Base-by-base conservation (phyloP, 2,113 vertebrate genomes). In the Capreolus pygargus region DNA sequence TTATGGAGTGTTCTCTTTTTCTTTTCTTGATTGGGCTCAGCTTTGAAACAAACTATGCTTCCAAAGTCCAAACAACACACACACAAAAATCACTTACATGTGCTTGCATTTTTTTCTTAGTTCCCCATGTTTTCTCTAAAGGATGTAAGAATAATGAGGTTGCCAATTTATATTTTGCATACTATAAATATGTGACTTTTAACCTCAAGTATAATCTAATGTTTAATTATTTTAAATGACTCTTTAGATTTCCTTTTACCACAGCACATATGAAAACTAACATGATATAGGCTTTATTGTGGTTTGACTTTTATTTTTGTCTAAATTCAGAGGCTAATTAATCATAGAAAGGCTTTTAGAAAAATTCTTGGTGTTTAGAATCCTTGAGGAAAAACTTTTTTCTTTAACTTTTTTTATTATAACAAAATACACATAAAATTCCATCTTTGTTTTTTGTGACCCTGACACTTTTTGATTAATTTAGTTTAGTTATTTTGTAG, bases 11-110 rank as follows among this genome's bases (percentile, higher is more conserved):
- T 67, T 89, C 88, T 94, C 19, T 8, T 57, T 84, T 78, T 61
- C 67, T 78, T 76, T 60, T 10, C 70, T 93, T 94, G 57, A 97
- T 61, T 87, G 33, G 50, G 25, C 14, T 95, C 85, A 97, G 57
- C 94, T 96, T 94, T 92, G 79, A 97, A 98, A 91, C 28, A 92
- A 96, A 88, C 33, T 87, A 30, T 12, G 13, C 57, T 95, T 96
- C 52, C 57, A 70, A 85, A 89, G 50, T 92, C 55, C 39, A 91
- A 64, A 89, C 25, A 91, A 89, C 67, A 97, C 16, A 91, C 21
- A 86, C 6, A 91, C 6, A 87, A 23, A 79, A 88, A 86, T 87
- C 36, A 86, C n/a, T 95, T 58, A 70, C 36, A 45, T 64, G 52
- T 94, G 89, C 54, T 88, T 74, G n/a, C 10, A 64, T 64, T 89